Conservation (phyloP, 2,797 vertebrate species). For the Myioborus melanocephalus region DNA sequence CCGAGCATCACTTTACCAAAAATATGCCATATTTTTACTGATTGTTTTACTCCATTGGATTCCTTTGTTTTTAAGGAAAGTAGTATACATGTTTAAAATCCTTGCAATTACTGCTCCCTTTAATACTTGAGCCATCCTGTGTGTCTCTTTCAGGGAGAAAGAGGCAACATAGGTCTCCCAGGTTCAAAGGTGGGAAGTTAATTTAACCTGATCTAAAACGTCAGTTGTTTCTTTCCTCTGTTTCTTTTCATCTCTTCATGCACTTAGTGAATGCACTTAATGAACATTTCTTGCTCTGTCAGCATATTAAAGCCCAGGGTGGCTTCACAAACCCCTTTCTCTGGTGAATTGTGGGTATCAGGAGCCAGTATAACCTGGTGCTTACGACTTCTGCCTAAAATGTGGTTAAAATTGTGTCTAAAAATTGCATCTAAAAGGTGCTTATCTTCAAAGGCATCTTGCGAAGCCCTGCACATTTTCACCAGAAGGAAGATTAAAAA, state of each 20-base stretch:
- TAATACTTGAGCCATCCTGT: not conserved
- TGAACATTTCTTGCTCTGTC: not conserved
- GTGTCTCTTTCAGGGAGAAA: constrained; percentile 70
- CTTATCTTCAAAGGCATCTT: fast-evolving
- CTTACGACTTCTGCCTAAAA: not conserved
- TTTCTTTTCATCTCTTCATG: not conserved
- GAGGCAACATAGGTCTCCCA: constrained; percentile 71
- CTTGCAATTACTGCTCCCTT: not conserved
- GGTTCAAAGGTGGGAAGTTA: constrained; percentile 72
- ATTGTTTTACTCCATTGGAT: not conserved
- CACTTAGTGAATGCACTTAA: not conserved
- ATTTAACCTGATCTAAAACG: not conserved
- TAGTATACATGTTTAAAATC: not conserved
- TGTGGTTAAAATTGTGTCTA: not conserved
- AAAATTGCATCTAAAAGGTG: not conserved
- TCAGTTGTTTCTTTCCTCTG: not conserved
- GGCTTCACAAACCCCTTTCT: not conserved
- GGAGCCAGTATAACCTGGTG: not conserved
- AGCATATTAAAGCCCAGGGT: not conserved
- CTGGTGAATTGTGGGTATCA: not conserved
- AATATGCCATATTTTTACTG: not conserved
- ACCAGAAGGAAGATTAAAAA: not conserved
- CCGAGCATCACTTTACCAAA: not conserved
- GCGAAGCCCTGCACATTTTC: not conserved
- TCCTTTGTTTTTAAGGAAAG: not conserved